These are phyloP conservation scores for Mesitornis unicolor DNA, from an alignment of 2,113 vertebrate species.

Conservation along the genomic window DNA sequence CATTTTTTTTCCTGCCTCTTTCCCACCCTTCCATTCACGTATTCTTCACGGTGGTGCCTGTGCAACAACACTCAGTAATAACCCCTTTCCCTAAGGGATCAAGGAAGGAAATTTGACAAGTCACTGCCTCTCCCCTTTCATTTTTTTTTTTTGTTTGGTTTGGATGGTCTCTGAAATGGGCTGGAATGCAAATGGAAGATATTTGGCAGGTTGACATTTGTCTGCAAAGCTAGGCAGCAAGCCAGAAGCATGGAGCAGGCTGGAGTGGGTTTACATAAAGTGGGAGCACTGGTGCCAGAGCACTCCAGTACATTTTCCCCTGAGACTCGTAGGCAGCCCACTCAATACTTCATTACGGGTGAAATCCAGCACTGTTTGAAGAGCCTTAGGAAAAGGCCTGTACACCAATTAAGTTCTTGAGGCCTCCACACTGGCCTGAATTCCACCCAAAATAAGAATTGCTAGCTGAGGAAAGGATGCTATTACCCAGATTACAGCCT, in stretches of 20 bases:
- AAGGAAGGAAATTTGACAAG: slow-evolving; percentile 66
- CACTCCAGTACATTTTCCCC: slow-evolving; percentile 45
- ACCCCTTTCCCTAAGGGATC: slow-evolving; percentile 66
- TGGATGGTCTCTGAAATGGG: slow-evolving; percentile 63
- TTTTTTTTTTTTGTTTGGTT: slow-evolving; percentile 39
- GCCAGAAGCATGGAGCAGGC: slow-evolving; percentile 59
- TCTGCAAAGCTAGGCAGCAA: slow-evolving; percentile 64
- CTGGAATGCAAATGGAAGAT: slow-evolving; percentile 70
- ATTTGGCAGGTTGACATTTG: slow-evolving; percentile 71
- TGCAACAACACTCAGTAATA: slow-evolving; percentile 51
- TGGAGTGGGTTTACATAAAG: slow-evolving; percentile 63
- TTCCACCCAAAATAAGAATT: slow-evolving; percentile 35
- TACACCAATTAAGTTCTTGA: slow-evolving; percentile 13
- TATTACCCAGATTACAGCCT: slow-evolving; percentile 16
- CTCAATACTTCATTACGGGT: slow-evolving; percentile 54
- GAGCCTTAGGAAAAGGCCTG: slow-evolving; percentile 16
- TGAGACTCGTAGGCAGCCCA: slow-evolving; percentile 43
- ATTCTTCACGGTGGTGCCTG: slow-evolving; percentile 36
- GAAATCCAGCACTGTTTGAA: slow-evolving; percentile 57
- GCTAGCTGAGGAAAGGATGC: background rate
- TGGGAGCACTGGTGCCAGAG: slow-evolving; percentile 33
- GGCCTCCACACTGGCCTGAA: slow-evolving; percentile 28
- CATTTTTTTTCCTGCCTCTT: slow-evolving; percentile 13
- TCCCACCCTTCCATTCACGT: slow-evolving; percentile 34
- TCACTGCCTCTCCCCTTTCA: slow-evolving; percentile 44